These are phyloP conservation scores for Collichthys lucidus DNA, from an alignment of 2,113 vertebrate genomes.

Conservation along the genomic window DNA sequence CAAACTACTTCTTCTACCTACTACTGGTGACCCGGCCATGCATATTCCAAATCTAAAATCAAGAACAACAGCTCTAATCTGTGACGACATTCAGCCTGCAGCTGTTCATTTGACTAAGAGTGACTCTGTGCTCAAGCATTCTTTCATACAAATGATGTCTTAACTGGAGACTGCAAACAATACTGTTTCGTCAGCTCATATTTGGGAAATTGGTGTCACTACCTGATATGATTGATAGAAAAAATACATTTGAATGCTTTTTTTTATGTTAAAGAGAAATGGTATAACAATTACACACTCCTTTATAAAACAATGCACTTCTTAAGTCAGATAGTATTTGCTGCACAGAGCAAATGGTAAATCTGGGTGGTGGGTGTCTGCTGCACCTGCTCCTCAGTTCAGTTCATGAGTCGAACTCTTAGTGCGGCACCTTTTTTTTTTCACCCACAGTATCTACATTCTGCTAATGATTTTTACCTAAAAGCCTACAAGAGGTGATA, in stretches of 20 bases:
- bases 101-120: neutral
- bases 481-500: constrained; percentile 56
- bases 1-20: neutral
- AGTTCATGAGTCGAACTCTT: neutral
- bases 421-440: constrained; percentile 16
- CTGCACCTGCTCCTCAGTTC: constrained; percentile 39
- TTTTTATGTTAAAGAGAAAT: neutral
- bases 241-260: constrained; percentile 4
- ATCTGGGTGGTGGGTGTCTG: constrained; percentile 41
- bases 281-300: constrained; percentile 19
- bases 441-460: constrained; percentile 15
- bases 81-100: neutral
- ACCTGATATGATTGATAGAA: constrained; percentile 14
- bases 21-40: neutral
- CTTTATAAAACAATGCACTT: constrained; percentile 12
- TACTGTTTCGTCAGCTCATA: neutral
- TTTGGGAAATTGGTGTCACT: constrained; percentile 5
- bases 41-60: neutral
- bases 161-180: neutral
- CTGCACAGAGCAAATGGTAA: constrained; percentile 33
- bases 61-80: neutral
- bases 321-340: constrained; percentile 22
- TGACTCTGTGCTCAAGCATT: neutral
- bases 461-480: constrained; percentile 47
- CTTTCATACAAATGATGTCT: neutral